Evolutionary conservation across 92 coral and sea anemone species (phyloP).

Genomic region (Paragorgia papillata): DNA sequence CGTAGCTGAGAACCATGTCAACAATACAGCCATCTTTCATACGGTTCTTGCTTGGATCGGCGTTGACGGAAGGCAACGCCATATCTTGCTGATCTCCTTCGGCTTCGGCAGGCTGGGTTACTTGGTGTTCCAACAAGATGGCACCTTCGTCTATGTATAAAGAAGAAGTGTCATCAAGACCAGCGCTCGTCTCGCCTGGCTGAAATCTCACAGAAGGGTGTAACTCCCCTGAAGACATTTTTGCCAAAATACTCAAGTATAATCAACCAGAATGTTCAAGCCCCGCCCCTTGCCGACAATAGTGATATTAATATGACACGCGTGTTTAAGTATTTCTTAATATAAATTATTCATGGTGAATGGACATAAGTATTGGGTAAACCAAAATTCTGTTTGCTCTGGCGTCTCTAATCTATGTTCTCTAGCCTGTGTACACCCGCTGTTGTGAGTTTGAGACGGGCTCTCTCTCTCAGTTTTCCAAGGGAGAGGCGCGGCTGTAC

Average conservation of each 20-base stretch:
- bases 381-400: too few species aligned
- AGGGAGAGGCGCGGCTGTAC: too few species aligned
- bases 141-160: constrained; percentile 81
- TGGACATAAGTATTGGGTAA: too few species aligned
- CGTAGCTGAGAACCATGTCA: constrained; percentile 34
- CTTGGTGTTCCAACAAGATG: constrained; percentile 75
- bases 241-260: not conserved
- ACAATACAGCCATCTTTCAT: constrained; percentile 39
- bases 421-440: too few species aligned
- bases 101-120: constrained; percentile 36
- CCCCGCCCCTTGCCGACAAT: not conserved
- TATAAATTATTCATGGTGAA: too few species aligned
- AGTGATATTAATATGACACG: too few species aligned
- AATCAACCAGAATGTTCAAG: not conserved
- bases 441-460: too few species aligned
- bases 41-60: constrained; percentile 27
- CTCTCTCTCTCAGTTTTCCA: too few species aligned
- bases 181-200: not conserved
- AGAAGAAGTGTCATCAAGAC: not conserved
- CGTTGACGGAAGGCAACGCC: constrained; percentile 34
- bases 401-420: too few species aligned
- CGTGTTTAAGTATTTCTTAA: too few species aligned
- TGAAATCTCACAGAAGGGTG: constrained; percentile 27
- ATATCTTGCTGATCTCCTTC: not conserved
- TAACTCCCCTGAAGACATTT: constrained; percentile 18